Evolutionary conservation across 2,113 vertebrate species (phyloP), one percentile per base, ranked within the genome.

Genomic region (Bothrops jararaca): DNA sequence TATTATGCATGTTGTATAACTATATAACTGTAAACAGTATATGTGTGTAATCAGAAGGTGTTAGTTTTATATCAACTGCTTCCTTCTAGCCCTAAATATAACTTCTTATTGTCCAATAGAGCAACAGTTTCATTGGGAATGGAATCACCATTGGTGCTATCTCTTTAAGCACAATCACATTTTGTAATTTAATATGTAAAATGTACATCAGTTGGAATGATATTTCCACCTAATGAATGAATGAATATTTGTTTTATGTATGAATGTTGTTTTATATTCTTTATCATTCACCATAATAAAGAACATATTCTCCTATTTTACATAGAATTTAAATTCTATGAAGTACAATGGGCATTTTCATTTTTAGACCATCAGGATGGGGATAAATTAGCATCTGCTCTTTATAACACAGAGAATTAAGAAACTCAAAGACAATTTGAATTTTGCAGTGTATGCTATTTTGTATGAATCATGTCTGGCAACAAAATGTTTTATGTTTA

Each of bases 381-480:
- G 26, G 39, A 56, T 45, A 91, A 85, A 42, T 42, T 56, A 29
- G 69, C 53, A 91, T 2, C 2, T 23, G n/a, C 8, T 90, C 57
- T 29, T 90, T 29, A 64, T 64, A 64, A 29, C 39, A 20, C 29
- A 60, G 8, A 34, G 42, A 64, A 50, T 45, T 22, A 89, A 42
- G 50, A 60, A 80, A 9, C 11, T 58, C 69, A 53, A 85, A 42
- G 4, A 4, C 24, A 52, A 52, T 85, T 34, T 85, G 23, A 39
- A 74, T 94, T 92, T 87, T 94, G 91, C 34, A 45, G 80, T 53
- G 8, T 56, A 60, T 91, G 92, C 34, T 15, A 12, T 39, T 4
- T 86, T 89, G 23, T 64, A 86, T 92, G 2, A 91, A 95, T 94
- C 58, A 89, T 85, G 86, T 56, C 58, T 88, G 26, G 42, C 20